Base-by-base conservation (phyloP, 1,140 invertebrate genomes). In the Bicyclus anynana region DNA sequence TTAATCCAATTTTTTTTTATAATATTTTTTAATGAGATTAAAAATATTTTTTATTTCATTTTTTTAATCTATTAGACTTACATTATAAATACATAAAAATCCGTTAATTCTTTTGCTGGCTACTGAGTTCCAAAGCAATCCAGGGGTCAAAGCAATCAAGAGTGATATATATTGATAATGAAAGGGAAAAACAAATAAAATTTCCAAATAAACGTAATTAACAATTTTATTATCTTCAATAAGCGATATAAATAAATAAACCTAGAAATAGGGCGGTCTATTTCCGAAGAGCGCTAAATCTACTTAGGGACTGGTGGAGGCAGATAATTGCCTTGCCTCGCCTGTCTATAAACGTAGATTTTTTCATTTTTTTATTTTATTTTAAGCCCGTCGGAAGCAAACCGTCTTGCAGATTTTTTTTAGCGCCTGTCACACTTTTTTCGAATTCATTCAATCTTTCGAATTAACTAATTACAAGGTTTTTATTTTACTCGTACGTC, bases 221-320 rank as follows among this genome's bases (percentile, higher is more conserved):
- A 65, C 40, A 53, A 56, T 47, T 72, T 73, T 70, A 73, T 67
- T 73, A 59, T 42, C 58, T 64, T 70, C 59, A 59, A 62, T 59
- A 29, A 47, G 29, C 42, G 58, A 58, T 69, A 72, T 72, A 70
- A 73, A 73, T 70, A 70, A 70, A 62, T 56, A 62, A 65, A 59
- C 13, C 0, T 20, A 47, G 53, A 59, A 63, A 38, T 20, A 20
- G n/a, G 18, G 5, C 48, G 47, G 40, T 53, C 53, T 61, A 62
- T 56, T 55, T 51, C 44, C 26, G 33, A 55, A 44, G 14, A 10
- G 18, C 10, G 38, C 16, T 59, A 66, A 55, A 63, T 53, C 55
- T 42, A 65, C 58, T 66, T 62, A 68, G 0, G 18, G 9, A 44
- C 40, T 44, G 10, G 40, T 5, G 5, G 40, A 2, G 18, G 4